A percentile compares a stretch with the other conserved stretches of the same genome.
Conservation (phyloP, 2,113 vertebrate genomes). For the Donacobius atricapilla region DNA sequence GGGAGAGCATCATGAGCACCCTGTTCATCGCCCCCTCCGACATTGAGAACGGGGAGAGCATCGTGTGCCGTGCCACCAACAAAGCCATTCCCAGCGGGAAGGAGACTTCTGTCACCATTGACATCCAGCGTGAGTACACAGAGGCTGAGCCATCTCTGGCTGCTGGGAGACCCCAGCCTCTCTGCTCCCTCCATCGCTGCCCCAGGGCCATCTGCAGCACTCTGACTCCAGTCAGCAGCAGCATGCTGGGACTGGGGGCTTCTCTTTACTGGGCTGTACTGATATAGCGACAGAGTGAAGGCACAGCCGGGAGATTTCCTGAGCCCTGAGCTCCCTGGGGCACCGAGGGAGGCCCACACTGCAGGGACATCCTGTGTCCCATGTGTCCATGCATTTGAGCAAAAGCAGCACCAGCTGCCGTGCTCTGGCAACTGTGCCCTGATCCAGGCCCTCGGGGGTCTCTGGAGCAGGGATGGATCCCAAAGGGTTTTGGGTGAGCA, state of each 20-base stretch:
- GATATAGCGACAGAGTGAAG: fast-evolving
- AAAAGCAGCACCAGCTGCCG: not conserved
- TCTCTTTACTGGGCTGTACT: not conserved
- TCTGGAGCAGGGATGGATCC: not conserved
- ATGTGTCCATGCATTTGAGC: fast-evolving
- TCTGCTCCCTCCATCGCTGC: not conserved
- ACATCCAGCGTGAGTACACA: slow-evolving; percentile 91
- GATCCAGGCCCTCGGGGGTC: fast-evolving
- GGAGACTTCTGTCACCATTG: slow-evolving; percentile 92
- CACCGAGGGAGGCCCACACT: fast-evolving
- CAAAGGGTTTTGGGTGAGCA: not conserved
- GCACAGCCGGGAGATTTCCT: not conserved
- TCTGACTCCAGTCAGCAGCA: not conserved
- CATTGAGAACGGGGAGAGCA: slow-evolving; percentile 91
- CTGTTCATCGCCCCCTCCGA: slow-evolving; percentile 90
- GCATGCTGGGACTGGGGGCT: not conserved
- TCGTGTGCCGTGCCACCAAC: slow-evolving; percentile 92
- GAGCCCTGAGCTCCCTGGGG: not conserved
- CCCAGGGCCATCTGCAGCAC: fast-evolving
- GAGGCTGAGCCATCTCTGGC: fast-evolving
- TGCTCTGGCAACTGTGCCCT: not conserved
- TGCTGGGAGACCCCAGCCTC: fast-evolving
- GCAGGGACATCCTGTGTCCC: not conserved
- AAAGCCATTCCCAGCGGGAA: slow-evolving; percentile 93
- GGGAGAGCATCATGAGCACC: slow-evolving; percentile 92